Base-by-base conservation (phyloP, 1,140 invertebrate species). In the Thrips palmi region DNA sequence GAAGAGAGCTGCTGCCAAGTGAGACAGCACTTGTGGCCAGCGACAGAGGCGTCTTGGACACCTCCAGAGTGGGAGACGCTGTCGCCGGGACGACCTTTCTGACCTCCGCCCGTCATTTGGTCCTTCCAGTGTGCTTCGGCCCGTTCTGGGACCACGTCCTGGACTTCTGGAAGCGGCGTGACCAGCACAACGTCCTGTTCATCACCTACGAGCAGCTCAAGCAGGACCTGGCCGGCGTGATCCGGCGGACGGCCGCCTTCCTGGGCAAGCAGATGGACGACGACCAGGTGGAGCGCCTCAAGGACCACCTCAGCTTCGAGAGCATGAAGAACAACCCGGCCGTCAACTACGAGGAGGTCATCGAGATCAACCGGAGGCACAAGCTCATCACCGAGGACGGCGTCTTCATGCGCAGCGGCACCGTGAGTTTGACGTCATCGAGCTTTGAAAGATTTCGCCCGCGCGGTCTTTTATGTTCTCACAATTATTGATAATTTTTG, bases 271-370 rank as follows among this genome's bases (percentile, higher is more conserved):
- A 52, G 0, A 42, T 84, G 3, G 68, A 59, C 0, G 69, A 77
- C 1, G 59, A 71, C n/a, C 62, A 83, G 36, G 55, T 81, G 1
- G 53, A 64, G 0, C 61, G 60, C n/a, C 59, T 91, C 1, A 66
- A 64, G 23, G 65, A 79, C 2, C 74, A 86, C 49, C 56, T 85
- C 0, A 75, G 73, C 22, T 87, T 91, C 48, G 62, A 74, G 7
- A 76, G 70, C 39, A 87, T 50, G 48, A 47, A 45, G 24, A 40
- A 43, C 27, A 50, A 53, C 43, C 40, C 43, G 19, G 23, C 47
- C 4, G 46, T 48, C 6, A 53, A 51, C 36, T 46, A 41, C 24
- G 50, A 49, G 17, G 48, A 51, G 1, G 50, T 55, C 0, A 49
- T 59, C 0, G 52, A 57, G 23, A 45, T 57, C 11, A 58, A 62